Base-by-base conservation (phyloP, 2,113 vertebrate species). In the Hyla sarda region DNA sequence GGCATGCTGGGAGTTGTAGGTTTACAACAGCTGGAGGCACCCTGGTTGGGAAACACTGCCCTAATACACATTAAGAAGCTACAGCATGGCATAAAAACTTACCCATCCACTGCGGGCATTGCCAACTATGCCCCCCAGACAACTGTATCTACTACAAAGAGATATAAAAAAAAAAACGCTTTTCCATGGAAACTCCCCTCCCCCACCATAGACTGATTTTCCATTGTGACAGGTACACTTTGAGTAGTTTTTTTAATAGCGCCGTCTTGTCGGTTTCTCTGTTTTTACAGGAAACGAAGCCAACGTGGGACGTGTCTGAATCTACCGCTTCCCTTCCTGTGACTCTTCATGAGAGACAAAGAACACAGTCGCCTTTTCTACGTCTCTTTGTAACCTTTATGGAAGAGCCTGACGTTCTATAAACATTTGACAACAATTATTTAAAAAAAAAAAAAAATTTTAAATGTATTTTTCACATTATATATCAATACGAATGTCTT, bases 271-370 rank as follows among this genome's bases (percentile, higher is more conserved):
- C n/a, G 58, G 73, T 78, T 75, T 83, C 69, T 83, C 28, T 32
- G 28, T 37, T 28, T 56, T 28, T 60, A 85, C 83, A 85, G 83
- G 83, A 85, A 85, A 85, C 50, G 28, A 52, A 67, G 60, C 45
- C 83, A 47, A 77, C 83, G 83, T 85, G 77, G 82, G 72, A 84
- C 16, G 72, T 48, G 32, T 76, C 71, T 75, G 25, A 32, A 30
- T 84, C 82, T 62, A 13, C 25, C 25, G 52, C 82, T 76, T 75
- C 82, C 82, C 56, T 65, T 84, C 71, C 72, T 47, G 52, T 78
- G n/a, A n/a, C 21, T n/a, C n/a, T 41, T 23, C 23, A 60, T 79
- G 32, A 14, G 23, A 41, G 13, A 19, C 19, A 37, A 8, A 37
- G 32, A 62, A 80, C 19, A 1, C 4, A 62, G 8, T 10, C 52